Conservation (phyloP, 2,113 vertebrate species). For the Polypterus bichir region DNA sequence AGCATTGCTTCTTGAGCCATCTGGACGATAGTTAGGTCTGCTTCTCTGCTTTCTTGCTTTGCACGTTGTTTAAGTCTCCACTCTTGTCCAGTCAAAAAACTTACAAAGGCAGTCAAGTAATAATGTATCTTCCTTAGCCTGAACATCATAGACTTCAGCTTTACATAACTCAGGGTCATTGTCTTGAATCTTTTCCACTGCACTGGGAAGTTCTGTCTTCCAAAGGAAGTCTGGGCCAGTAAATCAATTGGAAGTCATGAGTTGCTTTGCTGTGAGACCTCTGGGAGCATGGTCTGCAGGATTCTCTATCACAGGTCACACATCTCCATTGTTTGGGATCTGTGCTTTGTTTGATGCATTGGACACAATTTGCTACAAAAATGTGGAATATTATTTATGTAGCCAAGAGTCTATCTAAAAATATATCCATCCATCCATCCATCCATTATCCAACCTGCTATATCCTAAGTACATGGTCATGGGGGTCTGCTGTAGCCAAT, state of each 20-base stretch:
- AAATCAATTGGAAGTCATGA: not conserved
- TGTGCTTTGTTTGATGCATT: conserved; percentile 6
- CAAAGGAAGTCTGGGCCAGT: conserved; percentile 19
- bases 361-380: conserved; percentile 14
- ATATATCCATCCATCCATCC: not conserved
- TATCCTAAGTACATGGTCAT: too few relatives aligned
- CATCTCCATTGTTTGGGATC: conserved; percentile 8
- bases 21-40: conserved; percentile 5
- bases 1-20: conserved; percentile 11
- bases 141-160: conserved; percentile 6
- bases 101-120: conserved; percentile 10
- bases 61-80: conserved; percentile 6
- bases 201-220: conserved; percentile 11
- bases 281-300: not conserved
- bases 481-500: too few relatives aligned
- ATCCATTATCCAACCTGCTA: too few relatives aligned
- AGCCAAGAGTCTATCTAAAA: conserved; percentile 13
- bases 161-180: conserved; percentile 15
- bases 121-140: conserved; percentile 10
- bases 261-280: conserved; percentile 5
- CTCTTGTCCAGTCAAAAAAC: conserved; percentile 15
- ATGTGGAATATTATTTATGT: conserved; percentile 18
- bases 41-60: conserved; percentile 5
- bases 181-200: conserved; percentile 14
- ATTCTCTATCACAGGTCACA: not conserved